Evolutionary conservation across 2,797 vertebrate genomes (phyloP).

Genomic region (Melanotaenia pygmaea): DNA sequence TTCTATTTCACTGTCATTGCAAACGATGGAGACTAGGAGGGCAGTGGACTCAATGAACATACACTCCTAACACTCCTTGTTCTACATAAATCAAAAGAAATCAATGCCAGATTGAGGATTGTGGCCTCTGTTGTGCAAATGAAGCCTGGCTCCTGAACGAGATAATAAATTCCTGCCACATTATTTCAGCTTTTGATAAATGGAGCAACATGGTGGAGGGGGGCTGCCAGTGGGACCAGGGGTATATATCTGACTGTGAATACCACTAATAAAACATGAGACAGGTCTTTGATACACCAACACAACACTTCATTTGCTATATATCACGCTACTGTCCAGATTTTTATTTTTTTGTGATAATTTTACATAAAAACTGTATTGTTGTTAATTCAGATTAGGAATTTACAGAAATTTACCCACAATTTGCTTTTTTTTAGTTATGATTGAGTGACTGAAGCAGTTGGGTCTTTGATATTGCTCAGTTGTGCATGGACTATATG

Average conservation of each 20-base stretch:
- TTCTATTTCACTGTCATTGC: constrained; percentile 63
- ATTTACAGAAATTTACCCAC: constrained; percentile 23
- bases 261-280: constrained; percentile 73
- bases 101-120: constrained; percentile 79
- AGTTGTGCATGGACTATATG: constrained; percentile 45
- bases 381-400: constrained; percentile 20
- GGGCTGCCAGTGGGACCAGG: constrained; percentile 32
- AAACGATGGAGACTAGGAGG: constrained; percentile 70
- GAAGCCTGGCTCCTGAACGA: constrained; percentile 75
- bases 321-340: constrained; percentile 29
- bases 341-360: constrained; percentile 32
- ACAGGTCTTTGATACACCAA: constrained; percentile 57
- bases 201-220: constrained; percentile 48
- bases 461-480: constrained; percentile 66
- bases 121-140: constrained; percentile 84
- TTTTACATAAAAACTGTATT: constrained; percentile 19
- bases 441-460: constrained; percentile 31
- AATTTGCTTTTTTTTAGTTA: constrained; percentile 32
- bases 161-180: constrained; percentile 78
- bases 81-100: constrained; percentile 82
- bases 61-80: constrained; percentile 64
- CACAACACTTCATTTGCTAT: constrained; percentile 39
- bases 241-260: constrained; percentile 64
- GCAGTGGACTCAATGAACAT: constrained; percentile 69
- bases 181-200: constrained; percentile 81